Conservation (phyloP, 2,888 invertebrate species). For the Caradrina kadenii region DNA sequence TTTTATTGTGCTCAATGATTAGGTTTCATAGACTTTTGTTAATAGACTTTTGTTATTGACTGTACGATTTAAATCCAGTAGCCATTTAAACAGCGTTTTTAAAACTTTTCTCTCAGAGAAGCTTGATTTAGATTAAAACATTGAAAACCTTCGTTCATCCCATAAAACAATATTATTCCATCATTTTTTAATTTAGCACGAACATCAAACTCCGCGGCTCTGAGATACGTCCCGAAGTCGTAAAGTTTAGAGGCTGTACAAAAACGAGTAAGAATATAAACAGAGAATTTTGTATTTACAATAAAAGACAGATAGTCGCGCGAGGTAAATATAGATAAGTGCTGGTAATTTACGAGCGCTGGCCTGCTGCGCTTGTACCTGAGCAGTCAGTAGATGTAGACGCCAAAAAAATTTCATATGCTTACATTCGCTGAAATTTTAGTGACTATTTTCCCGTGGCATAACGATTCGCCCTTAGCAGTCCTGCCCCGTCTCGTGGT, state of each 20-base stretch:
- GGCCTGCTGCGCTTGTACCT: constrained; percentile 29
- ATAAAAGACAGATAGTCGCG: constrained; percentile 76
- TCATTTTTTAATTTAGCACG: constrained; percentile 53
- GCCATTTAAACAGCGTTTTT: constrained; percentile 14
- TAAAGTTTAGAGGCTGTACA: constrained; percentile 55
- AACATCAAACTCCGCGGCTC: constrained; percentile 36
- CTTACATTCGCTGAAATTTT: no score
- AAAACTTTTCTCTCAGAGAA: constrained; percentile 14
- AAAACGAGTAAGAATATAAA: constrained; percentile 67
- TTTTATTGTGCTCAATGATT: no score
- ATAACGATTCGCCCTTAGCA: no score
- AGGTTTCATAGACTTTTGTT: no score
- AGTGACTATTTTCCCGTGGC: no score
- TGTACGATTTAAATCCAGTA: background rate
- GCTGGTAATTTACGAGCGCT: constrained; percentile 78
- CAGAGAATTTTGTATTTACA: constrained; percentile 79
- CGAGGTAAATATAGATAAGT: constrained; percentile 84
- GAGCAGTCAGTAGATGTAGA: constrained; percentile 6
- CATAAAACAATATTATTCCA: constrained; percentile 37
- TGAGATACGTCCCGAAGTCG: constrained; percentile 39
- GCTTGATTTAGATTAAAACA: constrained; percentile 10
- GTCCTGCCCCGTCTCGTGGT: no score
- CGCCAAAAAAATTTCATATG: background rate
- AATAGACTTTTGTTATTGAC: no score
- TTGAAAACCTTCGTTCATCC: constrained; percentile 8